A percentile compares a stretch with the other conserved stretches of the same genome.
Evolutionary conservation across 2,113 vertebrate species (phyloP).

Genomic region (Setophaga petechia): DNA sequence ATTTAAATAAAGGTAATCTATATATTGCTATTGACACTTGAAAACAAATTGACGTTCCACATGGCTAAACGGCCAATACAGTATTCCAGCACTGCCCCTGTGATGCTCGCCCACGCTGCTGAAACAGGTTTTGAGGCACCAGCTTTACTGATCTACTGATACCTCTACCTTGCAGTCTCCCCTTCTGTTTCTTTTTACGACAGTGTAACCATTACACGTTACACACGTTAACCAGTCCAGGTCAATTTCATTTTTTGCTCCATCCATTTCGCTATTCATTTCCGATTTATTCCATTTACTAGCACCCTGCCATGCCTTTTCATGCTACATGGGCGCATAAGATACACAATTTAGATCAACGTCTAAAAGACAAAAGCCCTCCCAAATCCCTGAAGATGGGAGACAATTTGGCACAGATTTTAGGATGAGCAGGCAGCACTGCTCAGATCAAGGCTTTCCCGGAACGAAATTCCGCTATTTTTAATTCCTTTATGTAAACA

Average conservation of each 20-base stretch:
- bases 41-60: not conserved
- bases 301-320: not conserved
- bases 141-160: not conserved
- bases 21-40: not conserved
- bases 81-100: not conserved
- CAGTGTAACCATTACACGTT: not conserved
- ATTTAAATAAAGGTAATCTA: not conserved
- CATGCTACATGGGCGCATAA: not conserved
- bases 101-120: not conserved
- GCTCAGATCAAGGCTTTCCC: not conserved
- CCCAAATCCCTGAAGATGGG: not conserved
- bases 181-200: not conserved
- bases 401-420: not conserved
- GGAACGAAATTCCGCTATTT: constrained; percentile 8
- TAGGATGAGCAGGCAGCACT: not conserved
- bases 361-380: constrained; percentile 41
- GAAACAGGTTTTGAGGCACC: not conserved
- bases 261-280: not conserved
- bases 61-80: rapidly evolving
- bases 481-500: constrained; percentile 54
- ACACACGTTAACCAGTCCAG: not conserved
- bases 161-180: not conserved
- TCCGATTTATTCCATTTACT: not conserved
- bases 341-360: not conserved
- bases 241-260: not conserved